phyloP scores from a whole-genome alignment of 2,797 vertebrate genomes.

The Pseudotriccus pelzelni region DNA sequence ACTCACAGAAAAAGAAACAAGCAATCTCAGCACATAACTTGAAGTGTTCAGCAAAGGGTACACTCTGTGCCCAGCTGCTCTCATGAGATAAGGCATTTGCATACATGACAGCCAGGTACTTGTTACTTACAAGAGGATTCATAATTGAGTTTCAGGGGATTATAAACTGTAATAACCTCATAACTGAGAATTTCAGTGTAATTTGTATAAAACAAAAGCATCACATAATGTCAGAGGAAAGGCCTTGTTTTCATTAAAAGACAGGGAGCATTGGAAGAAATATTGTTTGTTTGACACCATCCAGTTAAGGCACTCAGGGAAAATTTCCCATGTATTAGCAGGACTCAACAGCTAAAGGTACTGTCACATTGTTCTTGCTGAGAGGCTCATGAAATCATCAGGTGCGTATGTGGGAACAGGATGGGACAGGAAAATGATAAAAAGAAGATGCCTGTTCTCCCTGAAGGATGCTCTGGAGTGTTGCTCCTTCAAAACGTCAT shows the following conservation, averaged over 20 bases:
- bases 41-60: background rate
- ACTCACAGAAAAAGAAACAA: background rate
- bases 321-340: background rate
- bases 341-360: background rate
- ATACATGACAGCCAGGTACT: background rate
- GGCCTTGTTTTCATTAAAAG: background rate
- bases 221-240: background rate
- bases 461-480: background rate
- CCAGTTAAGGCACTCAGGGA: background rate
- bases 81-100: background rate
- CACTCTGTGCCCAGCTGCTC: background rate
- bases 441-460: background rate
- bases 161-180: background rate
- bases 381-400: background rate
- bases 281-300: background rate
- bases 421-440: background rate
- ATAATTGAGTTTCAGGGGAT: background rate
- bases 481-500: background rate
- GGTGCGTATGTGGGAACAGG: background rate
- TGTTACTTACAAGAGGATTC: background rate
- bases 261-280: background rate
- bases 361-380: background rate
- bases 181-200: background rate
- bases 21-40: background rate
- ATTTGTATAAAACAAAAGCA: slow-evolving; percentile 27